Evolutionary conservation across 2,888 invertebrate genomes (phyloP), one percentile per base, ranked within the genome.

Genomic region (Harmothoe impar): DNA sequence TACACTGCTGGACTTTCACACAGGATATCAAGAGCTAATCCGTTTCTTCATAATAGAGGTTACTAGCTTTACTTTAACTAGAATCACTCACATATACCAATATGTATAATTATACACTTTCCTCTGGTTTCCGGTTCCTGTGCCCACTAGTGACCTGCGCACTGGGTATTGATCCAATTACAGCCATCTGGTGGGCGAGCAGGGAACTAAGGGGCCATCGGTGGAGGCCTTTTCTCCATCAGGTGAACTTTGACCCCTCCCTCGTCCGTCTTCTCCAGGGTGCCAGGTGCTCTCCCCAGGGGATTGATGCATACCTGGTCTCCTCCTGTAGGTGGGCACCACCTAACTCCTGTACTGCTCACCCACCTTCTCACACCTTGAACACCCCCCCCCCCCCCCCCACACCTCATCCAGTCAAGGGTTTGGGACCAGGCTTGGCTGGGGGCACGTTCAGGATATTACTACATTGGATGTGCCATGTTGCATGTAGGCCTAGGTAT

Each of bases 111-210:
- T 20, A 62, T 62, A n/a, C 62, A 62, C 23, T 62, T 62, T 62
- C n/a, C n/a, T 62, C 20, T n/a, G 62, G 62, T 62, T 62, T 62
- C n/a, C n/a, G 62, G 15, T 29, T n/a, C n/a, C 25, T 72, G n/a
- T 25, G 29, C 35, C 15, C 23, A 17, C 35, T 17, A 23, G 81
- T 81, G 43, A 81, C 81, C 81, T 81, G 81, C 81, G 43, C 81
- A n/a, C 81, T n/a, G 20, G 23, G 81, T 81, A 81, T 81, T 81
- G 81, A 81, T 81, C 81, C 81, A 81, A 81, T 81, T 81, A 81
- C 43, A 0, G 81, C 3, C 81, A 81, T 81, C 81, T 81, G 81
- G 81, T 81, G 35, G 81, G 35, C 35, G 7, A 33, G 23, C 81
- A 7, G 23, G 81, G 35, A 43, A 81, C 81, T 43, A 81, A 43